phyloP scores from a whole-genome alignment of 2,888 invertebrate genomes.

The Sminthurinus aureus region DNA sequence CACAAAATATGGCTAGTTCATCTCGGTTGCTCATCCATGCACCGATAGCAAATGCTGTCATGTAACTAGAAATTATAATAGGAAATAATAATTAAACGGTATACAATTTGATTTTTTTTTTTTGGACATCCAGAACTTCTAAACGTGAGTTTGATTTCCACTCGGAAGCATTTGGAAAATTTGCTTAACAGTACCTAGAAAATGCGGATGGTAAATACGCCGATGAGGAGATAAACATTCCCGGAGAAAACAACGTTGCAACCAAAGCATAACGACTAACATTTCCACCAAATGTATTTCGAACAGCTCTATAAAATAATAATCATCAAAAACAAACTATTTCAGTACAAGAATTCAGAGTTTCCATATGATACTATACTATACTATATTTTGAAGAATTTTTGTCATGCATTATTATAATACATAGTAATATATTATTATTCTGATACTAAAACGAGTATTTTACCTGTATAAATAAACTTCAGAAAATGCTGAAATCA shows the following conservation, averaged over 20 bases:
- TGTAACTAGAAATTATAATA: slow-evolving; percentile 67
- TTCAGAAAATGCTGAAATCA: slow-evolving; percentile 83
- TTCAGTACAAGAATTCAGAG: not conserved
- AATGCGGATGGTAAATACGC: slow-evolving; percentile 96
- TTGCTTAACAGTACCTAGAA: slow-evolving; percentile 73
- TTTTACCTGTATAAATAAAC: slow-evolving; percentile 90
- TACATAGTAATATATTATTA: not conserved
- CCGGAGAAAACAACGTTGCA: slow-evolving; percentile 84
- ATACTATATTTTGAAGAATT: not conserved
- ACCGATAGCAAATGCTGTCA: slow-evolving; percentile 82
- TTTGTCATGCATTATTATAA: not conserved
- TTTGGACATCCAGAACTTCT: no score
- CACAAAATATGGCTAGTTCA: slow-evolving; percentile 80
- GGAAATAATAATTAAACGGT: not conserved
- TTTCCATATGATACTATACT: not conserved
- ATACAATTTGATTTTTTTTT: no score
- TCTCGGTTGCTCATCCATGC: slow-evolving; percentile 88
- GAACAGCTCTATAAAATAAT: slow-evolving; percentile 74
- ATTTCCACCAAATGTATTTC: slow-evolving; percentile 87
- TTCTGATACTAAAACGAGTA: not conserved
- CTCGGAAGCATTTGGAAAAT: no score
- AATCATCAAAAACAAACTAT: not conserved
- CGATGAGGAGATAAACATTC: slow-evolving; percentile 86
- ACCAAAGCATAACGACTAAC: slow-evolving; percentile 83
- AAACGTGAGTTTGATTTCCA: no score